Percentiles rank a stretch among this genome's conserved stretches.
These are phyloP conservation scores for Coilia nasus DNA, from an alignment of 2,797 vertebrate genomes.

Conservation along the genomic window DNA sequence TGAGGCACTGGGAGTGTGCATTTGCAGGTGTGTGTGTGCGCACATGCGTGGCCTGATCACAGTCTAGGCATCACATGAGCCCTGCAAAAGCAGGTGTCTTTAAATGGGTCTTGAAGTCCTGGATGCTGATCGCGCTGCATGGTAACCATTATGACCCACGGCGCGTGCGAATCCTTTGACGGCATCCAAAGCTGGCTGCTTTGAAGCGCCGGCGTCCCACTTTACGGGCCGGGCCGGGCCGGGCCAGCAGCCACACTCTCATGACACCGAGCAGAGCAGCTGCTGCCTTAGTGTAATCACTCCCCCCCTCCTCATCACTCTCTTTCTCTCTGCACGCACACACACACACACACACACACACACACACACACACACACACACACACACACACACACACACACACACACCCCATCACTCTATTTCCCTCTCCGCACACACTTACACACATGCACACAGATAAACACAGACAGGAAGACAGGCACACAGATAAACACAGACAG, in stretches of 20 bases:
- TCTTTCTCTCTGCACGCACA: not conserved
- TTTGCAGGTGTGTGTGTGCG: conserved; percentile 48
- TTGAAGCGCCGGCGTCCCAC: not conserved
- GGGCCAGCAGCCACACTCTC: not conserved
- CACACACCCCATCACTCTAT: no score
- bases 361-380: not conserved
- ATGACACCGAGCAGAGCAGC: conserved; percentile 15
- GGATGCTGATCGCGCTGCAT: not conserved
- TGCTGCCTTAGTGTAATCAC: conserved; percentile 3
- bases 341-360: not conserved
- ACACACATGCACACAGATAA: not conserved
- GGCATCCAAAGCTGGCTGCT: conserved; percentile 1
- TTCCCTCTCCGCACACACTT: not conserved
- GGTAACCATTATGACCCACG: not conserved
- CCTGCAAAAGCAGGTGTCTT: not conserved
- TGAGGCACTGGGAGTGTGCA: not conserved
- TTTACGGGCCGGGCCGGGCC: not conserved
- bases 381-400: no score
- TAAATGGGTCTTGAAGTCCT: not conserved
- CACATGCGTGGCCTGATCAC: conserved; percentile 7
- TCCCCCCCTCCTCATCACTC: not conserved
- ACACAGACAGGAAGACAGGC: no score
- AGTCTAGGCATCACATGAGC: not conserved
- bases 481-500: not conserved
- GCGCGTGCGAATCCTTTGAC: not conserved